Evolutionary conservation across 2,113 vertebrate species (phyloP).

Genomic region (Triplophysa rosa): DNA sequence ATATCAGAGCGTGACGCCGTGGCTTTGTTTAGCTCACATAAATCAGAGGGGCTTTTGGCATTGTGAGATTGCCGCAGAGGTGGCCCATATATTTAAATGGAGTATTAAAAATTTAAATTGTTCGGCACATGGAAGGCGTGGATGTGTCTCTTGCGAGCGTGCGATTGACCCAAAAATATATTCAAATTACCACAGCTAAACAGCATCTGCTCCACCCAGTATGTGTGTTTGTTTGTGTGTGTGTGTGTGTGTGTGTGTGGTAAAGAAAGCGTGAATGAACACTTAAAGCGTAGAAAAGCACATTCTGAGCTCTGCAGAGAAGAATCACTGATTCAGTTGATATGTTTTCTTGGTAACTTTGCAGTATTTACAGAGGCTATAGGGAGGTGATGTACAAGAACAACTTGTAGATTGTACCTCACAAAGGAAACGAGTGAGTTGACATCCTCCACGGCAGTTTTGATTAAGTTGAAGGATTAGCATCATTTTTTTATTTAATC

Average conservation of each 20-base stretch:
- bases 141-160: conserved; percentile 68
- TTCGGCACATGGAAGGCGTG: conserved; percentile 72
- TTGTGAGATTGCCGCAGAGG: conserved; percentile 71
- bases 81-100: conserved; percentile 78
- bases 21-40: conserved; percentile 58
- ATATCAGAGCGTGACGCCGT: conserved; percentile 54
- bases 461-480: too few relatives aligned
- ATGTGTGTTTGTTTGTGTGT: conserved; percentile 48
- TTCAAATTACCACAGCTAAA: conserved; percentile 78
- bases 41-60: conserved; percentile 65
- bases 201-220: conserved; percentile 61
- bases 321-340: conserved; percentile 27
- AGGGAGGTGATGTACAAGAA: not conserved
- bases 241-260: conserved; percentile 36
- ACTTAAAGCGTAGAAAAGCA: conserved; percentile 1
- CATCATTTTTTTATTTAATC: too few relatives aligned
- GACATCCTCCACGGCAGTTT: not conserved
- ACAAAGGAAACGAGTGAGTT: not conserved
- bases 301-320: conserved; percentile 20
- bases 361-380: not conserved
- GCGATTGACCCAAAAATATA: conserved; percentile 78
- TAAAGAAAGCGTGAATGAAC: conserved; percentile 31
- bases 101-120: conserved; percentile 80
- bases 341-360: conserved; percentile 30
- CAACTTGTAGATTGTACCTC: conserved; percentile 9